Evolutionary conservation across 1,140 invertebrate genomes (phyloP).

Genomic region (Muscidifurax raptorellus): DNA sequence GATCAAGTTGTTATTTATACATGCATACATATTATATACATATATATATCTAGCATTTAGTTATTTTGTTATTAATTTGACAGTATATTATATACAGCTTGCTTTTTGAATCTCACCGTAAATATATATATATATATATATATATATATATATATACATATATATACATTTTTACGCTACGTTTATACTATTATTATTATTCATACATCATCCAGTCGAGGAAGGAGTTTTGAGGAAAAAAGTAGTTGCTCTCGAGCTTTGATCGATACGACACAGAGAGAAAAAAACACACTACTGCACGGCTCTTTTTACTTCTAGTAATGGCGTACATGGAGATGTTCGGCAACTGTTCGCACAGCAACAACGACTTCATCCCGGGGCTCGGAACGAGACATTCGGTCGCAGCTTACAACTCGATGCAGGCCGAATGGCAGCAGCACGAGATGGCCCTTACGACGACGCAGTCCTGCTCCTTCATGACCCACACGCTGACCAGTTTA

Average conservation of each 20-base stretch:
- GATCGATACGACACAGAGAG: background rate
- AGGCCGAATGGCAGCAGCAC: slow-evolving; percentile 81
- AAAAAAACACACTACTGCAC: slow-evolving; percentile 23
- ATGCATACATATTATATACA: slow-evolving; percentile 2
- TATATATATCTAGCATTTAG: slow-evolving; percentile 25
- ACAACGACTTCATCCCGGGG: slow-evolving; percentile 81
- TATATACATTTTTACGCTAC: background rate
- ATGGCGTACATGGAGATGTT: slow-evolving; percentile 98
- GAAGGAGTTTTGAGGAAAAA: background rate
- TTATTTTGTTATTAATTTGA: background rate
- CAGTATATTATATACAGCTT: slow-evolving; percentile 1
- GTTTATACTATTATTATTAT: background rate
- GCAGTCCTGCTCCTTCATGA: slow-evolving; percentile 79
- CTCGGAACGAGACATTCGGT: slow-evolving; percentile 84
- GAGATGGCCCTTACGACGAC: slow-evolving; percentile 78
- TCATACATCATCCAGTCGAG: background rate
- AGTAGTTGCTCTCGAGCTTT: background rate
- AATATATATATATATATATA: background rate
- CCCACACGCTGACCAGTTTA: slow-evolving; percentile 71
- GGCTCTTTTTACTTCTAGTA: slow-evolving; percentile 79
- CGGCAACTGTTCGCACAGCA: slow-evolving; percentile 89
- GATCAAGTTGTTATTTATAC: background rate
- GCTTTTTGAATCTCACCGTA: slow-evolving; percentile 15
- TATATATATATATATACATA: background rate
- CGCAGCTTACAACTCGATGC: slow-evolving; percentile 85